A percentile compares a stretch with the other conserved stretches of the same genome.
Conservation (phyloP, 2,113 vertebrate genomes). For the Macrotis lagotis region DNA sequence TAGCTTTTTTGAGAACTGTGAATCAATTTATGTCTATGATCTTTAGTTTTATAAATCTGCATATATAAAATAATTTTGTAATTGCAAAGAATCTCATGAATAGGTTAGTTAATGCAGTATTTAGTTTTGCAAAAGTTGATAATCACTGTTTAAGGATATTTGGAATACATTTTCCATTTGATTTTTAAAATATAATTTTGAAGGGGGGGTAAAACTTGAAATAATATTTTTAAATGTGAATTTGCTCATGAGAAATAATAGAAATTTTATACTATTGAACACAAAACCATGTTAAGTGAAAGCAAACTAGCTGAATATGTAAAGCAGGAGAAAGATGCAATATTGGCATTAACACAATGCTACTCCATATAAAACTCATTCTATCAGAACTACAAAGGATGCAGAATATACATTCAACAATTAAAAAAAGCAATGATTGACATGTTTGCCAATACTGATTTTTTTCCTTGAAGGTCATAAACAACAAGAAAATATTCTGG, state of each 20-base stretch:
- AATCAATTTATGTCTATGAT: not conserved
- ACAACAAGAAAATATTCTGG: slow-evolving; percentile 78
- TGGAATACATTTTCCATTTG: not conserved
- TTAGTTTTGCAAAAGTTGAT: not conserved
- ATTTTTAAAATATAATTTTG: not conserved
- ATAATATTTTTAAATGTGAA: not conserved
- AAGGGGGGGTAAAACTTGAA: not conserved
- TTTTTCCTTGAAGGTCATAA: slow-evolving; percentile 81
- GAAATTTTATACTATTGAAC: not conserved
- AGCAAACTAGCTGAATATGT: slow-evolving; percentile 7
- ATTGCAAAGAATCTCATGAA: not conserved
- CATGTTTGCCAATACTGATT: slow-evolving; percentile 53
- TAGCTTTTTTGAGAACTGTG: not conserved
- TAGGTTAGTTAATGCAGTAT: not conserved
- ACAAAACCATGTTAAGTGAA: slow-evolving; percentile 26
- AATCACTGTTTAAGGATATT: not conserved
- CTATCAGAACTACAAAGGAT: not conserved
- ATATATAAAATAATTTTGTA: not conserved
- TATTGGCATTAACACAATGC: slow-evolving; percentile 26
- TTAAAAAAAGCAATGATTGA: slow-evolving; percentile 54
- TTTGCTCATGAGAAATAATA: not conserved
- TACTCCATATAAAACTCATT: slow-evolving; percentile 21
- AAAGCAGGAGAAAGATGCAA: slow-evolving; percentile 31
- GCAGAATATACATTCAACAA: slow-evolving; percentile 32
- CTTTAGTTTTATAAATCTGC: no score